Evolutionary conservation across 1,140 invertebrate genomes (phyloP).

Genomic region (Thaumatotibia leucotreta): DNA sequence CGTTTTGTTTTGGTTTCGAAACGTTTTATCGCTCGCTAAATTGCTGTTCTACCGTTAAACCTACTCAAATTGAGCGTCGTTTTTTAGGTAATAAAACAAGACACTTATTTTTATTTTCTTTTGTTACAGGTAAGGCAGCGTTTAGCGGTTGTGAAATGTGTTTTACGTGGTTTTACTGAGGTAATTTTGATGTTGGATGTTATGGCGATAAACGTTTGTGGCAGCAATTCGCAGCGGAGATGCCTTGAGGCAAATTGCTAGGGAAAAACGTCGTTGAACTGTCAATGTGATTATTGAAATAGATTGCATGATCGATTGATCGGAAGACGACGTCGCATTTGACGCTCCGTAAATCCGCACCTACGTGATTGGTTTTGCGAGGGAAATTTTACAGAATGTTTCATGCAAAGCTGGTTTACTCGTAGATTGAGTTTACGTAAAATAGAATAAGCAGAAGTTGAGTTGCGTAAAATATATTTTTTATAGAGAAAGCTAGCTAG

Average conservation of each 20-base stretch:
- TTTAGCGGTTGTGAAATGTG: background rate
- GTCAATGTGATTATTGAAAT: background rate
- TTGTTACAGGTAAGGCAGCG: background rate
- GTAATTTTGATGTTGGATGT: background rate
- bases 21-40: constrained; percentile 9
- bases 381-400: background rate
- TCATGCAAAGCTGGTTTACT: background rate
- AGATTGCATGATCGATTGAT: constrained; percentile 2
- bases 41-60: background rate
- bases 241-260: background rate
- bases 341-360: too few species aligned
- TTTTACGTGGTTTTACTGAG: background rate
- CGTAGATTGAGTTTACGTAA: background rate
- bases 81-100: background rate
- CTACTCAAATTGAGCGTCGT: background rate
- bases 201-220: background rate
- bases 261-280: background rate
- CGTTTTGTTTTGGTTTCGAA: background rate
- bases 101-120: constrained; percentile 12
- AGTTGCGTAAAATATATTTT: too few species aligned
- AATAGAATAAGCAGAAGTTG: too few species aligned
- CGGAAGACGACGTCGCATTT: background rate
- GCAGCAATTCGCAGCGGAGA: background rate
- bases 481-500: too few species aligned
- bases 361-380: background rate